Percentiles rank a stretch among this genome's conserved stretches.
phyloP scores from a whole-genome alignment of 2,888 invertebrate genomes.

The Enchytraeus crypticus region DNA sequence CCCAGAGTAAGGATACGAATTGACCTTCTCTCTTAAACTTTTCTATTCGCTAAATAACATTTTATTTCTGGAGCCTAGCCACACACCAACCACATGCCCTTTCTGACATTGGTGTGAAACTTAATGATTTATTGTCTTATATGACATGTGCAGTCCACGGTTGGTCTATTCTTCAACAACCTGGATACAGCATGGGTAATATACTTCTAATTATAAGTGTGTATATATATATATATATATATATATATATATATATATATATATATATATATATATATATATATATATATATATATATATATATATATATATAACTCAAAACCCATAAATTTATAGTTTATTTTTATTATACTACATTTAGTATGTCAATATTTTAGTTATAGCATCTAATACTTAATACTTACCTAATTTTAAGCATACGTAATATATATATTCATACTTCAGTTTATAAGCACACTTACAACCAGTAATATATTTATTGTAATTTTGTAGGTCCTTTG shows the following conservation, averaged over 20 bases:
- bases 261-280: neutral
- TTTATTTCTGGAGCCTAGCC: too few species aligned
- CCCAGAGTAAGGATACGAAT: too few species aligned
- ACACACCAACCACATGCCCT: too few species aligned
- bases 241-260: neutral
- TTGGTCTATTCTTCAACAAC: too few species aligned
- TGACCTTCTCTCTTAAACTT: too few species aligned
- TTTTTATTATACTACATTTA: too few species aligned
- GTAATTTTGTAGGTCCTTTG: neutral
- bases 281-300: neutral
- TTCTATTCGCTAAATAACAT: too few species aligned
- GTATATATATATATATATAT: constrained; percentile 8
- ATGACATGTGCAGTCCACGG: too few species aligned
- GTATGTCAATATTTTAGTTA: too few species aligned
- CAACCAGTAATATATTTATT: neutral
- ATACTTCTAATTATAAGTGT: constrained; percentile 3
- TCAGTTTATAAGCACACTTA: neutral
- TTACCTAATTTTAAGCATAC: neutral
- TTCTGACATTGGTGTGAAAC: neutral
- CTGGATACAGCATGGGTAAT: too few species aligned
- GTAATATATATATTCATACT: neutral
- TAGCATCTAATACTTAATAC: neutral
- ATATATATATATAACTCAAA: too few species aligned
- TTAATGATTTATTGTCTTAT: neutral
- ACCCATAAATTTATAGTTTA: neutral